phyloP scores from a whole-genome alignment of 2,113 vertebrate genomes.

The Dasyprocta punctata region DNA sequence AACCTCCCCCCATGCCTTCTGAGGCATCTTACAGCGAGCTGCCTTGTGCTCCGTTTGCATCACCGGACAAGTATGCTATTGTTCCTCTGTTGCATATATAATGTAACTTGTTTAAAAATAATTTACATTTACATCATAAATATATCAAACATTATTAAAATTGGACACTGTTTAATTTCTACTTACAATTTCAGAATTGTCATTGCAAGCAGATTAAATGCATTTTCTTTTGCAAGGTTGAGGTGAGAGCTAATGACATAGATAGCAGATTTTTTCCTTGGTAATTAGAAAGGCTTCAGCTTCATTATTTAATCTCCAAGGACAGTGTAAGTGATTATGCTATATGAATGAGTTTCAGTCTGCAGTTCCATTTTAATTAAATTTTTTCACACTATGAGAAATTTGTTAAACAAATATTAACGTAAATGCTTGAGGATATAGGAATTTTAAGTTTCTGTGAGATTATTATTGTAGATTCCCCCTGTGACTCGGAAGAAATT shows the following conservation, averaged over 20 bases:
- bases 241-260: conserved; percentile 67
- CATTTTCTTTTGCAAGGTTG: conserved; percentile 51
- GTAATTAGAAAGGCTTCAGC: conserved; percentile 73
- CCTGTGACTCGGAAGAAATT: background rate
- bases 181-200: conserved; percentile 51
- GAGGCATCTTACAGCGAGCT: background rate
- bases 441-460: conserved; percentile 39
- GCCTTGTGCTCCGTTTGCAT: background rate
- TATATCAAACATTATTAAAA: background rate
- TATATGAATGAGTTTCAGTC: conserved; percentile 41
- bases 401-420: conserved; percentile 78
- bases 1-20: accelerated
- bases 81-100: background rate
- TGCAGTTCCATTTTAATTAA: conserved; percentile 77
- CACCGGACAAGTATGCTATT: background rate
- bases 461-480: background rate
- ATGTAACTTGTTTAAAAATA: conserved; percentile 35
- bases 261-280: conserved; percentile 25
- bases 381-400: conserved; percentile 65
- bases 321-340: conserved; percentile 69
- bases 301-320: conserved; percentile 72
- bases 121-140: background rate
- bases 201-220: conserved; percentile 61
- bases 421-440: conserved; percentile 55
- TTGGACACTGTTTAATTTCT: background rate